phyloP scores from a whole-genome alignment of 92 coral and sea anemone species.

The Parazoanthus atlanticus region DNA sequence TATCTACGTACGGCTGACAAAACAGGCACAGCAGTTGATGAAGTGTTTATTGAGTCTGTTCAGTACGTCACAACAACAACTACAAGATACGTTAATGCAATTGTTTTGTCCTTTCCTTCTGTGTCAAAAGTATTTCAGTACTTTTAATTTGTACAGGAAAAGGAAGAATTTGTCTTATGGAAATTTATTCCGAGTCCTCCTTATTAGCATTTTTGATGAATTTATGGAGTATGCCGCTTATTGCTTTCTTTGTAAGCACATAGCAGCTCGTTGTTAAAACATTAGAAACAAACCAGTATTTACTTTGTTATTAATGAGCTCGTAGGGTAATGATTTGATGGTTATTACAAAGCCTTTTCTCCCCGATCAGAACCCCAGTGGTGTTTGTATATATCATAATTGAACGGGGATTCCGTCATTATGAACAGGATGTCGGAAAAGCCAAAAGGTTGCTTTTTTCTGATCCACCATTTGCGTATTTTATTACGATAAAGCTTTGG shows the following conservation, averaged over 20 bases:
- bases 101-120: not conserved
- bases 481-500: no score
- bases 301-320: conserved; percentile 6
- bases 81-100: not conserved
- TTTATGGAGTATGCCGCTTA: not conserved
- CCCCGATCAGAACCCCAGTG: not conserved
- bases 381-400: not conserved
- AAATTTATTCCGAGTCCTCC: not conserved
- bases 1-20: not conserved
- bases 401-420: no score
- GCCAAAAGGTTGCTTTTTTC: no score
- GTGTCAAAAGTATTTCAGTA: not conserved
- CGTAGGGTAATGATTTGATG: not conserved
- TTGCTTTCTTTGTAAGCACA: conserved; percentile 19
- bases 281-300: not conserved
- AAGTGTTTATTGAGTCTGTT: not conserved
- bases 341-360: not conserved
- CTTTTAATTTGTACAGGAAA: not conserved
- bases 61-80: not conserved
- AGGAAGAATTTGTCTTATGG: not conserved
- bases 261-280: not conserved
- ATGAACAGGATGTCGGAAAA: no score
- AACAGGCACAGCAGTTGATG: not conserved
- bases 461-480: no score
- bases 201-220: conserved; percentile 6